Percentiles rank a stretch among this genome's conserved stretches.
Evolutionary conservation across 2,113 vertebrate genomes (phyloP).

Genomic region (Phoxinus phoxinus): DNA sequence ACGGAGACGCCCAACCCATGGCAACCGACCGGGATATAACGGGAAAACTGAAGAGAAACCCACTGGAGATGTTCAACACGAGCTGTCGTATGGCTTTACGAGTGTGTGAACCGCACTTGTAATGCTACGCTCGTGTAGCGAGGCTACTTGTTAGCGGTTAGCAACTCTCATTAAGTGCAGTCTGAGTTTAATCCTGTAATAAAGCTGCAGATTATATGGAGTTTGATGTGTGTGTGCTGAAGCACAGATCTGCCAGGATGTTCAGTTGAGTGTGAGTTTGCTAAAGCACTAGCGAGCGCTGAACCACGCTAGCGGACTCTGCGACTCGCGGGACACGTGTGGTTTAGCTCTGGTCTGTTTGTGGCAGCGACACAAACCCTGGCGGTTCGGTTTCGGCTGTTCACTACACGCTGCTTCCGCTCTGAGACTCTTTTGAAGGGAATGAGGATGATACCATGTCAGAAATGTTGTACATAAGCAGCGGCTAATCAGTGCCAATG

Average conservation of each 20-base stretch:
- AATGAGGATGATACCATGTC: not conserved
- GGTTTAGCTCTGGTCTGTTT: constrained; percentile 23
- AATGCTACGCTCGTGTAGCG: not conserved
- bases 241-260: not conserved
- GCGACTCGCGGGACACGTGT: not conserved
- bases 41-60: not conserved
- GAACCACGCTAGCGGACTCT: not conserved
- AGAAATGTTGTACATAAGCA: not conserved
- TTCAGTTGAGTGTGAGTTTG: not conserved
- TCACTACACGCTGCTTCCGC: not conserved
- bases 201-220: constrained; percentile 8
- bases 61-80: not conserved
- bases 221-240: not conserved
- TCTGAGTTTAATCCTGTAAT: not conserved
- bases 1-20: not conserved
- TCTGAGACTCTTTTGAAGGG: not conserved
- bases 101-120: not conserved
- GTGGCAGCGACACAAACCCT: constrained; percentile 8
- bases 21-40: not conserved
- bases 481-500: not conserved
- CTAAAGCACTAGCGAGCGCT: not conserved
- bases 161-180: not conserved
- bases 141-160: constrained; percentile 2
- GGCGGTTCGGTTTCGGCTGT: not conserved
- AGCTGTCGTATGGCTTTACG: not conserved